Base-by-base conservation (phyloP, 2,888 invertebrate species). In the Calliopum simillimum region DNA sequence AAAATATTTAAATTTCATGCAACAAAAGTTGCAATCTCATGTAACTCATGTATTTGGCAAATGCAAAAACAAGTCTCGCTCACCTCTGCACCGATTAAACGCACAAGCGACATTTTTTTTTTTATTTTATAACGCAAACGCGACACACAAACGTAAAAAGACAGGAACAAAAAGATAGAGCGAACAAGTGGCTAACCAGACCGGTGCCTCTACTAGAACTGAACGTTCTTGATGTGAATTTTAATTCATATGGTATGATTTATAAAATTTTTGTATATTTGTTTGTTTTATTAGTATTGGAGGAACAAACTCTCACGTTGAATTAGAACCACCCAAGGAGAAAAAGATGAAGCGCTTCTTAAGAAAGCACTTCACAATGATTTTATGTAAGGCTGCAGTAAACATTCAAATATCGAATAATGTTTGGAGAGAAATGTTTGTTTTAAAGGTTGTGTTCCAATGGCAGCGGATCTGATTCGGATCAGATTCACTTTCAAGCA, bases 21-120 rank as follows among this genome's bases (percentile, higher is more conserved):
- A 61, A 19, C 23, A 51, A 16, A 49, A 14, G 65, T 64, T 64
- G 53, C 49, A n/a, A n/a, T n/a, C n/a, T n/a, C 53, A 51, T 64
- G 64, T 53, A 55, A 43, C n/a, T n/a, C 41, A 14, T 65, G 14
- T 23, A 41, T 41, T 43, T 55, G 11, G 41, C 46, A 47, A 6
- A 51, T 55, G 44, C 44, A 23, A 51, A 43, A 1, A 33, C 2
- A 33, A 33, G 33, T 8, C 33, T 33, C 33, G 59, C 82, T 85
- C 75, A 85, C 85, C 84, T 85, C 81, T 69, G 80, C 76, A 69
- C 82, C 79, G 79, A 85, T 77, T 71, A 85, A 77, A 76, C 84
- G 84, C 71, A 81, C 76, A 61, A 84, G 76, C 71, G 82, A 82
- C 85, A 85, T 85, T 67, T 77, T 80, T 51, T 19, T 33, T 12